Evolutionary conservation across 2,113 vertebrate species (phyloP), one percentile per base, ranked within the genome.

Genomic region (Lophius piscatorius): DNA sequence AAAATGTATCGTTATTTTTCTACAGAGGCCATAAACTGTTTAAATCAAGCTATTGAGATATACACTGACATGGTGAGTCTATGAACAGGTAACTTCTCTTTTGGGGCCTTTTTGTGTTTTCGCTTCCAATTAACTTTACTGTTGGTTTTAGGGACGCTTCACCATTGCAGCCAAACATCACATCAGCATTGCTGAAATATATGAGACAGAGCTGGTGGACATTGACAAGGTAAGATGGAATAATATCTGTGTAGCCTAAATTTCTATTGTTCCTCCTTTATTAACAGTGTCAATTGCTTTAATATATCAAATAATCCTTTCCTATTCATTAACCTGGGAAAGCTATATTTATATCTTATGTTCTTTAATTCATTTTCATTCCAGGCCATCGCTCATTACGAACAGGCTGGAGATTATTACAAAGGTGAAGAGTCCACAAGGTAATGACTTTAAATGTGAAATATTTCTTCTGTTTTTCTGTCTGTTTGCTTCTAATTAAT

Each of bases 121-220:
- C 1, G 29, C 5, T 10, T 10, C 29, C 11, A 10, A 31, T 31
- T 31, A 10, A 9, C 29, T 31, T 7, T 10, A 10, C n/a, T 12
- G 39, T 33, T 1, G 45, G 2, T 39, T 61, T 16, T 56, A 97
- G 95, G 95, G 95, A 2, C 92, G 95, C 10, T 98, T 98, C 84
- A 97, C 95, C 4, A 96, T 97, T 0, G 95, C 95, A 2, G 95
- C 95, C 6, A 98, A 97, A 68, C 95, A 98, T 75, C 95, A 98
- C 81, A 93, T 96, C 50, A 90, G 90, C 33, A 97, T 98, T 1
- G 95, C 95, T 0, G 95, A 97, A 75, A 92, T 96, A 65, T 98
- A 94, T 0, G 95, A 98, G 90, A 92, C 93, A 0, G 95, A 98
- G 74, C 84, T 97, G 71, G 94, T 96, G 63, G 95, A 98, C 62